These are phyloP conservation scores for Hirtodrosophila confusa DNA, from an alignment of 2,888 invertebrate genomes.

Conservation along the genomic window DNA sequence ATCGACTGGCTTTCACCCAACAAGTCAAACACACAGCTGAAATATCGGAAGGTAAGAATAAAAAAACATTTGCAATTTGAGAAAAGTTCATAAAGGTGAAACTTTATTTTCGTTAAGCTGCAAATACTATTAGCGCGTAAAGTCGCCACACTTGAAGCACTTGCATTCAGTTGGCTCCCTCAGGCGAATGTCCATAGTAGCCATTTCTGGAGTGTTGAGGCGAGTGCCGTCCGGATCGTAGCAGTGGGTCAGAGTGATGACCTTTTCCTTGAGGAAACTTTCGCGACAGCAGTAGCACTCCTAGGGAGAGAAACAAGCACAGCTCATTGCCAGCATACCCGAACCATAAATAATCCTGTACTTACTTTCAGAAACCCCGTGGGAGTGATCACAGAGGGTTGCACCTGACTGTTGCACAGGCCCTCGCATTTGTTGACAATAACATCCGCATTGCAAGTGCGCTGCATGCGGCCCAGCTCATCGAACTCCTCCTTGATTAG, in stretches of 20 bases:
- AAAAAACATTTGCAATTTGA: conserved; percentile 10
- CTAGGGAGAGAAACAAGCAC: conserved; percentile 81
- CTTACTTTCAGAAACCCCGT: conserved; percentile 92
- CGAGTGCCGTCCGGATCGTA: conserved; percentile 94
- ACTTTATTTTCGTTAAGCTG: conserved; percentile 33
- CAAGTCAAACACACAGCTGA: conserved; percentile 32
- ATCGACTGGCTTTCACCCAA: conserved; percentile 37
- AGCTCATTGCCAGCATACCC: too few relatives aligned
- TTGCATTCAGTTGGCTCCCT: conserved; percentile 95
- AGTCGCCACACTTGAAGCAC: conserved; percentile 95
- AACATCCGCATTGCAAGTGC: conserved; percentile 95
- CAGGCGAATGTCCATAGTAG: conserved; percentile 92
- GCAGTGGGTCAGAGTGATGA: conserved; percentile 92
- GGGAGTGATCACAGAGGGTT: conserved; percentile 94
- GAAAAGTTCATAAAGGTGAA: conserved; percentile 7
- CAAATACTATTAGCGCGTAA: conserved; percentile 86
- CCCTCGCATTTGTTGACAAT: conserved; percentile 97
- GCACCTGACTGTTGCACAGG: conserved; percentile 95
- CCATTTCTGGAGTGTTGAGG: conserved; percentile 88
- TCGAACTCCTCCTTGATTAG: conserved; percentile 96
- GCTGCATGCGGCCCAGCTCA: conserved; percentile 91
- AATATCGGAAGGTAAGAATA: neutral
- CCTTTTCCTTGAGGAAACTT: conserved; percentile 91
- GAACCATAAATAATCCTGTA: neutral
- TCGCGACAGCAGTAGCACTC: conserved; percentile 97